Base-by-base conservation (phyloP, 2,888 invertebrate genomes). In the Amphipoea lucens region DNA sequence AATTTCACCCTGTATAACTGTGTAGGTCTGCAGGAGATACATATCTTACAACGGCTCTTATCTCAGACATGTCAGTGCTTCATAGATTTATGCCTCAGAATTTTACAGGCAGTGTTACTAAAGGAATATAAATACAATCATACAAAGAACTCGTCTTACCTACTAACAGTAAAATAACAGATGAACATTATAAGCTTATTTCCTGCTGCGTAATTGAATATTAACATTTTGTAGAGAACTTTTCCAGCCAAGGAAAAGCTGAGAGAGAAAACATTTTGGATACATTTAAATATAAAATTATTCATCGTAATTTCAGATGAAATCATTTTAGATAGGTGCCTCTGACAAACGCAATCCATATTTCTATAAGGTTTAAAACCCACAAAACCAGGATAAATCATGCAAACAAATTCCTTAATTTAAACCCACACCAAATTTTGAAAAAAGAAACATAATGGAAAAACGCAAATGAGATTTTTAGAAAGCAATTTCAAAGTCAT, bases 401-500 rank as follows among this genome's bases (percentile, higher is more conserved):
- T 1, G 23, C 42, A 23, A 45, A 54, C 6, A 66, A n/a, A 11
- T 36, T 51, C 2, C 12, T 77, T 60, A 51, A 62, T 78, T 68
- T 54, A 14, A 83, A 79, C 36, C 36, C 29, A 29, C 20, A 67
- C 67, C 20, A 54, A 78, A 57, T 72, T 40, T 42, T 11, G 17
- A 66, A 54, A 70, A 74, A 60, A 12, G 29, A 67, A 29, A 17
- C 48, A 20, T 7, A 67, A 74, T 9, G 4, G 11, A 20, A 40
- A 63, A 57, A 42, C 40, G 4, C 17, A 81, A 82, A 84, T 62
- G 72, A 51, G 51, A 66, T 76, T 76, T 69, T 48, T 74, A 23
- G 79, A 85, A 84, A 89, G 67, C 87, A 84, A 86, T 85, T 87
- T 71, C 78, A 74, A 76, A 85, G 69, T 65, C 48, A 69, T 87